Evolutionary conservation across 2,797 vertebrate genomes (phyloP).

Genomic region (Ptychadena robeensis): DNA sequence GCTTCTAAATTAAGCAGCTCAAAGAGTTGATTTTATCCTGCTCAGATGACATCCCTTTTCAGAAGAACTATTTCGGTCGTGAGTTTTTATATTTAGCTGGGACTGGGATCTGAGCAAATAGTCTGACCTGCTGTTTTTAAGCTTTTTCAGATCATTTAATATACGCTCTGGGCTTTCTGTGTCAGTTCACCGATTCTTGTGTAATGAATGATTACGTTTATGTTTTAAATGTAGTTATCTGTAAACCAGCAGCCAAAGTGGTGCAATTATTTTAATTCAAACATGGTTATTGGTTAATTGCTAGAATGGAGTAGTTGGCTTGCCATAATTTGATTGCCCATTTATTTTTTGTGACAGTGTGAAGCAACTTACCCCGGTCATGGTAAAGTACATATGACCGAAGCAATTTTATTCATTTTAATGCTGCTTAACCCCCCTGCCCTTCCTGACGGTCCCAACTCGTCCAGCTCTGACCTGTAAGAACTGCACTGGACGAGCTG

Average conservation of each 20-base stretch:
- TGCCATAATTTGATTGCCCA: neutral
- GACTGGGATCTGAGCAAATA: neutral
- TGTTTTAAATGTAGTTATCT: neutral
- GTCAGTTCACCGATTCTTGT: neutral
- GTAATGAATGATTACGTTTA: neutral
- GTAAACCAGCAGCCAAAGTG: neutral
- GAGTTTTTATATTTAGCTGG: neutral
- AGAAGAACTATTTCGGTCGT: slow-evolving; percentile 36
- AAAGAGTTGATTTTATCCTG: slow-evolving; percentile 31
- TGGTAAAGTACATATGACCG: neutral
- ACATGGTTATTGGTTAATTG: neutral
- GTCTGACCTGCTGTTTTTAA: neutral
- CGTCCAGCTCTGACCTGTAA: too few relatives aligned
- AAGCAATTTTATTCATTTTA: neutral
- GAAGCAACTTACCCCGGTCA: neutral
- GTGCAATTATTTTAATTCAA: neutral
- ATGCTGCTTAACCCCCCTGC: too few relatives aligned
- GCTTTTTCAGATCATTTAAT: neutral
- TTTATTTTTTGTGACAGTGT: neutral
- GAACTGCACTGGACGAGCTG: too few relatives aligned
- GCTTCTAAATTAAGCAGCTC: slow-evolving; percentile 39
- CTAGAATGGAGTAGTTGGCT: neutral
- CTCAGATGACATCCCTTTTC: slow-evolving; percentile 34
- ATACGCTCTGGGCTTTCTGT: neutral
- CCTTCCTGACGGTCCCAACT: too few relatives aligned